Evolutionary conservation across 2,113 vertebrate species (phyloP).

Genomic region (Xiphophorus couchianus): DNA sequence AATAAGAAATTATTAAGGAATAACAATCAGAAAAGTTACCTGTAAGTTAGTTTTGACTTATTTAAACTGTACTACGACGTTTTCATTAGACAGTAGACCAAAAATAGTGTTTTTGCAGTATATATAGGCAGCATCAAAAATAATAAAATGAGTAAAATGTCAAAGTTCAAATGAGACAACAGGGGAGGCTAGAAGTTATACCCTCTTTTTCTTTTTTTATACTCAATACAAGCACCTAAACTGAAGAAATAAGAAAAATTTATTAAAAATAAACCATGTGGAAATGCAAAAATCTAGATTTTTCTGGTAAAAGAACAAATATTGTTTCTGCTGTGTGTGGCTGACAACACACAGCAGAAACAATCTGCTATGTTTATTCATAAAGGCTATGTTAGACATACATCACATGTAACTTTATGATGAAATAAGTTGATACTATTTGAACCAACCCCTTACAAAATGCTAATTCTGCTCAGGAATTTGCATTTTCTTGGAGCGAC

Average conservation of each 20-base stretch:
- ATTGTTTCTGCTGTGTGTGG: too few species aligned
- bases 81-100: too few species aligned
- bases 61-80: too few species aligned
- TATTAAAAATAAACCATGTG: not conserved
- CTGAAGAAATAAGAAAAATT: not conserved
- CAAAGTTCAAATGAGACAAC: not conserved
- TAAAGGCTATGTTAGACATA: not conserved
- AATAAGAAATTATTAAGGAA: too few species aligned
- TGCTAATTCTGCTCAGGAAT: not conserved
- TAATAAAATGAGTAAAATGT: not conserved
- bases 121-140: not conserved
- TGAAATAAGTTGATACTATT: not conserved
- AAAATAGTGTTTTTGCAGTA: too few species aligned
- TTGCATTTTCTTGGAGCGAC: not conserved
- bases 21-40: too few species aligned
- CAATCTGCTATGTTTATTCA: too few species aligned
- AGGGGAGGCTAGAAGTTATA: not conserved
- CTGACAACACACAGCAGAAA: too few species aligned
- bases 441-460: not conserved
- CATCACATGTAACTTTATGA: not conserved
- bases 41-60: too few species aligned
- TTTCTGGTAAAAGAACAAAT: not conserved
- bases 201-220: not conserved
- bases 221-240: not conserved
- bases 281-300: not conserved